Evolutionary conservation across 2,113 vertebrate species (phyloP).

Genomic region (Oryctolagus cuniculus): DNA sequence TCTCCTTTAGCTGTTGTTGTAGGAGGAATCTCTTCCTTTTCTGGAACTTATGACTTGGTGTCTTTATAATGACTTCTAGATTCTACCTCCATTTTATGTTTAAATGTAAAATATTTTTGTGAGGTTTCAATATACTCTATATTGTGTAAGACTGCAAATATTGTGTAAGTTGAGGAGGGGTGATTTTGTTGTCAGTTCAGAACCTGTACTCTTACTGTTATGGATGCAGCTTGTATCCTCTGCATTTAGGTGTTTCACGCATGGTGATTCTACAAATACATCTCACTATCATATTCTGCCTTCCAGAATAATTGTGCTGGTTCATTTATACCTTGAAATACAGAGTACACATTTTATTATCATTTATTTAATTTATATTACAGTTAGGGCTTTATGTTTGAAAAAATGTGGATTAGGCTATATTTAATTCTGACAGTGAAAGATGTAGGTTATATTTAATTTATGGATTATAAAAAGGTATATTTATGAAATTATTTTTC

Average conservation of each 20-base stretch:
- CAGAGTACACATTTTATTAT: neutral
- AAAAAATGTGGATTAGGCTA: too few relatives aligned
- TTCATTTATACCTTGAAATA: conserved; percentile 45
- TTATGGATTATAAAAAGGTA: conserved; percentile 9
- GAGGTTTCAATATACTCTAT: neutral
- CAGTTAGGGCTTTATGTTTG: conserved; percentile 5
- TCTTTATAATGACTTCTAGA: neutral
- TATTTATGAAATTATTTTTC: conserved; percentile 37
- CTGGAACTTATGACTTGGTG: neutral
- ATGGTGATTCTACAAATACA: neutral
- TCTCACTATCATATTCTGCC: neutral
- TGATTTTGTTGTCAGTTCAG: conserved; percentile 39
- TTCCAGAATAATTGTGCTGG: conserved; percentile 1
- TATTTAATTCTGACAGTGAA: too few relatives aligned
- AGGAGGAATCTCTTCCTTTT: conserved; percentile 20
- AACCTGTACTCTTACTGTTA: neutral
- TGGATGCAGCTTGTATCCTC: neutral
- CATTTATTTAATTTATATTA: conserved; percentile 51
- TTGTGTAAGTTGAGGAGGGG: neutral
- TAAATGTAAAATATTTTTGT: conserved; percentile 34
- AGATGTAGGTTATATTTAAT: conserved; percentile 28
- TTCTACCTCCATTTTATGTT: conserved; percentile 25
- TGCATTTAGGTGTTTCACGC: neutral
- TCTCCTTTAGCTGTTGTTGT: neutral
- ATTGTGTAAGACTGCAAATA: conserved; percentile 18